phyloP scores from a whole-genome alignment of 2,888 invertebrate species.

The Leptopilina syphax region DNA sequence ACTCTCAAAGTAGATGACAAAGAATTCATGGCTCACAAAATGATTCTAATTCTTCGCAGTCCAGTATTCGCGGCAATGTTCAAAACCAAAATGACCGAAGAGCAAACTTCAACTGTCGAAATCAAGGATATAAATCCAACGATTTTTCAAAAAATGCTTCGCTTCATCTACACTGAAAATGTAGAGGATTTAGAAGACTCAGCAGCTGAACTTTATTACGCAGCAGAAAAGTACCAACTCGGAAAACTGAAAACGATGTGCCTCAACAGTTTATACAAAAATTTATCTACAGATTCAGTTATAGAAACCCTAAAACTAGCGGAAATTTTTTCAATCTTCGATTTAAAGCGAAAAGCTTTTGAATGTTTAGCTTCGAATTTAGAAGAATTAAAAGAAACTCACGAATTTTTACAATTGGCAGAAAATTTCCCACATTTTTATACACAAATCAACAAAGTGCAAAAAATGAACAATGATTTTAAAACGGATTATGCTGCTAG shows the following conservation, averaged over 20 bases:
- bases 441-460: too few relatives aligned
- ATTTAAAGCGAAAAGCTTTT: background rate
- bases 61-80: constrained; percentile 9
- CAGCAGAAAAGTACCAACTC: background rate
- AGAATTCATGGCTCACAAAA: background rate
- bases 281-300: background rate
- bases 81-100: background rate
- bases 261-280: background rate
- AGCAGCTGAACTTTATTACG: background rate
- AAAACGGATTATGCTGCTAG: too few relatives aligned
- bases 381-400: background rate
- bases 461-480: too few relatives aligned
- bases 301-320: background rate
- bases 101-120: background rate
- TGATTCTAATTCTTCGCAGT: background rate
- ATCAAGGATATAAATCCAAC: background rate
- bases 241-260: background rate
- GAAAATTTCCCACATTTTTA: too few relatives aligned
- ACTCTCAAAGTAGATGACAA: background rate
- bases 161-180: background rate
- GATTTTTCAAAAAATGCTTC: background rate
- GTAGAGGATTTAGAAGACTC: background rate
- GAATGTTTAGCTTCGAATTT: background rate
- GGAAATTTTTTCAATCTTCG: background rate
- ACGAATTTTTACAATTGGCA: background rate